These are phyloP conservation scores for Lepetodrilus schrolli DNA, from an alignment of 2,888 invertebrate genomes.

Conservation along the genomic window DNA sequence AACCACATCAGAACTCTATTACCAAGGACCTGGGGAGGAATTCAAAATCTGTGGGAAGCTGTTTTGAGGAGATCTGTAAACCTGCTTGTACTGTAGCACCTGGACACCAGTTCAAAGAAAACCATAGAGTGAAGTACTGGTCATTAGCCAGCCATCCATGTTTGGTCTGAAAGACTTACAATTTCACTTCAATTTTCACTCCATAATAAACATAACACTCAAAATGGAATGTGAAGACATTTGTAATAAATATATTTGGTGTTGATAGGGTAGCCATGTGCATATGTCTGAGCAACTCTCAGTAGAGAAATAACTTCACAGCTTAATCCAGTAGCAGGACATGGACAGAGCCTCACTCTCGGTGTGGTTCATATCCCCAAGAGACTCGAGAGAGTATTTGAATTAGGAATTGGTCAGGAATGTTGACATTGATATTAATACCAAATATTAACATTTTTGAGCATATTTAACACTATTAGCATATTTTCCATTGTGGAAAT, in stretches of 20 bases:
- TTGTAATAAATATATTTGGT: background rate
- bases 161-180: constrained; percentile 11
- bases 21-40: background rate
- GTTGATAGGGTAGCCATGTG: background rate
- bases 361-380: no score
- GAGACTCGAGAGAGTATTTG: no score
- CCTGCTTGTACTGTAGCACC: background rate
- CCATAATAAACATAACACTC: background rate
- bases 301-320: background rate
- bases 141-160: background rate
- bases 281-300: background rate
- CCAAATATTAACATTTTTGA: background rate
- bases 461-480: no score
- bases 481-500: no score
- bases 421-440: background rate
- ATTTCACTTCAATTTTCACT: background rate
- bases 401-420: background rate
- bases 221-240: background rate
- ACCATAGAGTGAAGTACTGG: background rate
- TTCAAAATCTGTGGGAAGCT: background rate
- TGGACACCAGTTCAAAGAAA: background rate
- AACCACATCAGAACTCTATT: background rate
- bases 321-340: background rate
- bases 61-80: background rate
- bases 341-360: no score